Percentiles rank a stretch among this genome's conserved stretches.
phyloP scores from a whole-genome alignment of 2,113 vertebrate genomes.

The Triplophysa siluroides region DNA sequence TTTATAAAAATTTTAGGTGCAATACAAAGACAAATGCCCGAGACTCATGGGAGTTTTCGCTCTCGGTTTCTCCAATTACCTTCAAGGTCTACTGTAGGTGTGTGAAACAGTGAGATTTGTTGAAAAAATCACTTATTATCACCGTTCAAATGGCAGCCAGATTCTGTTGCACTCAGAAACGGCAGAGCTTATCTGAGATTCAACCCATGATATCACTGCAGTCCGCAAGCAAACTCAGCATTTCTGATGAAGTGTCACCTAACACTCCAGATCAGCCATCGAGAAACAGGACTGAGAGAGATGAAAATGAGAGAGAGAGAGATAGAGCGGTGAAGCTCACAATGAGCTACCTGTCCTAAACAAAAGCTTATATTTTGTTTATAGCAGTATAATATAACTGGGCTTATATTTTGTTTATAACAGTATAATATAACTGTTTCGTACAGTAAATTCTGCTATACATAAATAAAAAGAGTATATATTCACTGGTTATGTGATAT shows the following conservation, averaged over 20 bases:
- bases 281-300: neutral
- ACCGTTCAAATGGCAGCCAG: neutral
- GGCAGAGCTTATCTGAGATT: constrained; percentile 6
- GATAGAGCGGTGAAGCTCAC: neutral
- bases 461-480: too few species aligned
- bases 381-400: neutral
- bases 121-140: neutral
- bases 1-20: too few species aligned
- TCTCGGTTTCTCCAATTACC: too few species aligned
- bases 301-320: neutral
- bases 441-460: neutral
- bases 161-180: neutral
- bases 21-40: too few species aligned
- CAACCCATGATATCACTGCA: constrained; percentile 20
- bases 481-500: too few species aligned
- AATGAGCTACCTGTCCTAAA: too few species aligned
- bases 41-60: too few species aligned
- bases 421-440: too few species aligned
- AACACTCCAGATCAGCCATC: constrained; percentile 20
- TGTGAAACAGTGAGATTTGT: neutral
- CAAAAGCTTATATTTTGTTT: too few species aligned
- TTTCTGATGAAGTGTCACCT: constrained; percentile 20
- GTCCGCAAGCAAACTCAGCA: constrained; percentile 6
- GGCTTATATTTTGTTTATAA: too few species aligned
- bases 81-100: neutral